Evolutionary conservation across 2,888 invertebrate species (phyloP).

Genomic region (Metalampra italica): DNA sequence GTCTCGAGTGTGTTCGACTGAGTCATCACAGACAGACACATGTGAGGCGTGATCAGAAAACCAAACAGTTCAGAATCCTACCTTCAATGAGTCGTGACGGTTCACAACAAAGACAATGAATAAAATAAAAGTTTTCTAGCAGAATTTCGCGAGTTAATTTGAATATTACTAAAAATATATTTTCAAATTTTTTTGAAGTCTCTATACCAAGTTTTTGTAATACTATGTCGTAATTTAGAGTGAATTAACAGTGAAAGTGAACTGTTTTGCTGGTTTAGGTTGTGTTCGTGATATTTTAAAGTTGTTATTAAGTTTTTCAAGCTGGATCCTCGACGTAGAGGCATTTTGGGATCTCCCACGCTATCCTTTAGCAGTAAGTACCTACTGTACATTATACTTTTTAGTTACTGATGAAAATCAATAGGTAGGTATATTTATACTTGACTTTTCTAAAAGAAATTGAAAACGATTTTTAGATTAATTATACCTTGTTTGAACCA

Average conservation of each 20-base stretch:
- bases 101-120: constrained; percentile 17
- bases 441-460: constrained; percentile 20
- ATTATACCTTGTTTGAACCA: too few relatives aligned
- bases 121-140: constrained; percentile 9
- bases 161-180: background rate
- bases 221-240: background rate
- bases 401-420: too few relatives aligned
- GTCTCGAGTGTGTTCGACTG: constrained; percentile 8
- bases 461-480: too few relatives aligned
- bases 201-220: background rate
- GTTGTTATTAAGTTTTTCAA: constrained; percentile 22
- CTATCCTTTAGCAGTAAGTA: constrained; percentile 31
- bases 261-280: constrained; percentile 1
- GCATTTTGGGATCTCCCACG: constrained; percentile 41
- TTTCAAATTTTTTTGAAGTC: background rate
- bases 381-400: too few relatives aligned
- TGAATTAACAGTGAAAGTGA: constrained; percentile 23
- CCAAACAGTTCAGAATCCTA: constrained; percentile 52
- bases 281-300: constrained; percentile 14
- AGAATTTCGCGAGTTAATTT: constrained; percentile 13
- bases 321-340: constrained; percentile 55
- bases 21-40: constrained; percentile 33
- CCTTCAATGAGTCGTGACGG: constrained; percentile 31
- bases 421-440: too few relatives aligned
- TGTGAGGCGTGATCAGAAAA: constrained; percentile 58